Base-by-base conservation (phyloP, 2,888 invertebrate genomes). In the Rhagonycha lutea region DNA sequence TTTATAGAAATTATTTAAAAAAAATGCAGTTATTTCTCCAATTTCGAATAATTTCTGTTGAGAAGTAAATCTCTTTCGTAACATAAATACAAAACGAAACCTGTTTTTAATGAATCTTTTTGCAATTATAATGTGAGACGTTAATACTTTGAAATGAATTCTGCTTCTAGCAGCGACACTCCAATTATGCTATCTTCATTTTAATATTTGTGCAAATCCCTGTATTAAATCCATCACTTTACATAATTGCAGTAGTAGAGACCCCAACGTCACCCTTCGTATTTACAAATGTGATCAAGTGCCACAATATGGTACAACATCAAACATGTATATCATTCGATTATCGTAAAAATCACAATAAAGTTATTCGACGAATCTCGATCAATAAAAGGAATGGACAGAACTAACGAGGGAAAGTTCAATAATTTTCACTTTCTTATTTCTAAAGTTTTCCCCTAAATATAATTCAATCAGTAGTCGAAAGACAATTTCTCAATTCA, bases 151-250 rank as follows among this genome's bases (percentile, higher is more conserved):
- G 29, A 68, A 72, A 72, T 72, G 74, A 65, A 74, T 74, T 67
- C 68, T 28, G 71, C 71, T 67, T 32, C 74, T 71, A 71, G 74
- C 74, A 74, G 70, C 74, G 65, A 70, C 65, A 60, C 61, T 74
- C 70, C 71, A 74, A 74, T 74, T 74, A 74, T 62, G 61, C 70
- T 69, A 70, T 74, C 67, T 71, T 68, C 62, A 74, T 74, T 74
- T 74, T 74, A 74, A 74, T 74, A 74, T 74, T 70, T 70, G 68
- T 68, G 74, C 68, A 68, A 68, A 68, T 28, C 68, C 68, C 70
- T 63, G 62, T 14, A 76, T 79, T 80, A 79, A 80, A 80, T 79
- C 79, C 79, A 73, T 79, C 78, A 76, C 80, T 80, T 80, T 80
- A 76, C 80, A 79, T 80, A 80, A 80, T 80, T 80, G 79, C 73